These are phyloP conservation scores for Tachina fera DNA, from an alignment of 2,888 invertebrate genomes.

Conservation along the genomic window DNA sequence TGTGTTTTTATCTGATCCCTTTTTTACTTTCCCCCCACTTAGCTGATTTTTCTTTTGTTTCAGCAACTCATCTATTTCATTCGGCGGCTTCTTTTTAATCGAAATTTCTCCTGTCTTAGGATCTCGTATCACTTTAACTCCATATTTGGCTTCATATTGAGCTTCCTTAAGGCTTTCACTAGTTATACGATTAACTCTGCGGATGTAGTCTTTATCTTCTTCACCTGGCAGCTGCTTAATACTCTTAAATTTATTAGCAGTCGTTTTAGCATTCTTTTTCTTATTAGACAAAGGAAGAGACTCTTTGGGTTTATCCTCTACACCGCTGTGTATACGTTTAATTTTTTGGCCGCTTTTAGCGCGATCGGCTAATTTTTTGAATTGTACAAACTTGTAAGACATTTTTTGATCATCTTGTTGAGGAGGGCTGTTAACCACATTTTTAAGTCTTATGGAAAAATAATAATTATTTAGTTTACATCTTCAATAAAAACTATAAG, in stretches of 20 bases:
- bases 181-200: slow-evolving; percentile 87
- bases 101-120: slow-evolving; percentile 83
- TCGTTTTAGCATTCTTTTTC: slow-evolving; percentile 66
- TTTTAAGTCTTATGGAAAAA: slow-evolving; percentile 85
- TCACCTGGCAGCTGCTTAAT: slow-evolving; percentile 87
- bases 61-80: slow-evolving; percentile 84
- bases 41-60: slow-evolving; percentile 80
- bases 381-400: slow-evolving; percentile 87
- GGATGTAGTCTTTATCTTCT: slow-evolving; percentile 85
- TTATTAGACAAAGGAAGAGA: slow-evolving; percentile 48
- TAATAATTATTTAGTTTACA: not conserved
- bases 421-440: slow-evolving; percentile 90
- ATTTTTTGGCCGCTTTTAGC: slow-evolving; percentile 80
- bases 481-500: not conserved
- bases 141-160: slow-evolving; percentile 86
- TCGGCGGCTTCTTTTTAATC: slow-evolving; percentile 84
- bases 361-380: slow-evolving; percentile 86
- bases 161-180: slow-evolving; percentile 86
- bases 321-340: slow-evolving; percentile 76
- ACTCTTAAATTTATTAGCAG: slow-evolving; percentile 83
- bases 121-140: slow-evolving; percentile 85
- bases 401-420: slow-evolving; percentile 88
- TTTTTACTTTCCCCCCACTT: slow-evolving; percentile 79
- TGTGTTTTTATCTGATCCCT: slow-evolving; percentile 71
- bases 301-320: slow-evolving; percentile 79